Base-by-base conservation (phyloP, 2,113 vertebrate genomes). In the Epinephelus lanceolatus region DNA sequence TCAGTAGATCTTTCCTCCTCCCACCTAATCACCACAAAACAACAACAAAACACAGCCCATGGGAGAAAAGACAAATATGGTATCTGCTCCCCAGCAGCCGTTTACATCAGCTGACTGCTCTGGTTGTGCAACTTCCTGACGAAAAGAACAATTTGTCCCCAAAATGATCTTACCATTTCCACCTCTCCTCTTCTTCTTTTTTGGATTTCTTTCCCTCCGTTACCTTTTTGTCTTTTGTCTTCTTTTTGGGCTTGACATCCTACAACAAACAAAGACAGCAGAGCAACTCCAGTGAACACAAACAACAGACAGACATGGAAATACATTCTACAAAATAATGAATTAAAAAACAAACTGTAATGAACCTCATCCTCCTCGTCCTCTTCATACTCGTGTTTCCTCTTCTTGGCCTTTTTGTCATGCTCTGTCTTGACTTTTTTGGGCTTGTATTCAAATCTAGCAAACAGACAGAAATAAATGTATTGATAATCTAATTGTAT, bases 401-500 rank as follows among this genome's bases (percentile, higher is more conserved):
- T 95, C 86, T 98, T 99, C 93, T 99, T 98, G 83, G 94, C 96
- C 89, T 98, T 98, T 89, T 98, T 98, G 52, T 94, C 96, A 80
- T 98, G 96, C 93, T 98, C 97, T 56, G 95, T 96, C 95, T 99
- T 99, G 77, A 98, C 96, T 94, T 98, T 99, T 94, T 99, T 98
- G 86, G 96, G 96, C 92, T 97, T 98, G 93, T 96, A 97, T 57
- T 97, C 97, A 92, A 86, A 93, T 83, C 98, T 99, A 37, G 87
- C 40, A 84, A 88, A 84, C 89, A 92, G 89, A 91, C 33, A 37
- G 33, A 37, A 37, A 37, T 37, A 37, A 37, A 37, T 18, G 23
- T 10, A 73, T 25, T 11, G 42, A 30, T 23, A 30, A 42, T 18
- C n/a, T 8, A 23, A 27, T 9, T 61, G 7, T 30, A 30, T 7